Base-by-base conservation (phyloP, 64 coral and sea anemone species). In the Montipora capricornis region DNA sequence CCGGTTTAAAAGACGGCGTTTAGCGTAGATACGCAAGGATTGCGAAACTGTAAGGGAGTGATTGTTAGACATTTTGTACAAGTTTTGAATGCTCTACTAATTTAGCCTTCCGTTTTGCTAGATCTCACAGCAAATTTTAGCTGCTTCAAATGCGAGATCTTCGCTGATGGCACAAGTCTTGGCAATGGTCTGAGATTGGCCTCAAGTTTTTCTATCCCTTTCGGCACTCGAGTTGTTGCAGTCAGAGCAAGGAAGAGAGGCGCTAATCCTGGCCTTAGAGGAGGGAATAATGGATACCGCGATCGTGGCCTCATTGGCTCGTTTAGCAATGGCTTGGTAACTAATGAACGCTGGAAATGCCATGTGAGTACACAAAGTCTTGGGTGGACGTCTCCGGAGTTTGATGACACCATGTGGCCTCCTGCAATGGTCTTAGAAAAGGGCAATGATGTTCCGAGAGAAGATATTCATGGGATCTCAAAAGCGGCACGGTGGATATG, bases 321-420 rank as follows among this genome's bases (percentile, higher is more conserved):
- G 20, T 81, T 91, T 5, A 91, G 89, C 45, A 91, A 91, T 73
- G 76, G 77, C 17, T 17, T 91, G 11, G 67, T 91, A 3, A 91
- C 89, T 17, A 70, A 81, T 16, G 66, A 17, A 22, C 46, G 45
- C 24, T 91, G 89, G 89, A 77, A 78, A 46, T 91, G 89, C 37
- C 6, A 57, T 57, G 6, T 57, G 11, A 57, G 6, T 6, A 57
- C 53, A 57, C 53, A 0, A 57, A 6, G 0, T 48, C 26, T 58
- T n/a, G 88, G 77, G 2, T 91, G 89, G 89, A 51, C 1, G 5
- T 61, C 29, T 13, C 51, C 78, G n/a, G 89, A 47, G 24, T 91
- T 91, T 81, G 62, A 91, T 44, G 89, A 91, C n/a, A 70, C 14
- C 12, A 44, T 22, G 1, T 91, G 89, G 89, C 8, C 44, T 4